These are phyloP conservation scores for Pyxicephalus adspersus DNA, from an alignment of 2,113 vertebrate species.

Conservation along the genomic window DNA sequence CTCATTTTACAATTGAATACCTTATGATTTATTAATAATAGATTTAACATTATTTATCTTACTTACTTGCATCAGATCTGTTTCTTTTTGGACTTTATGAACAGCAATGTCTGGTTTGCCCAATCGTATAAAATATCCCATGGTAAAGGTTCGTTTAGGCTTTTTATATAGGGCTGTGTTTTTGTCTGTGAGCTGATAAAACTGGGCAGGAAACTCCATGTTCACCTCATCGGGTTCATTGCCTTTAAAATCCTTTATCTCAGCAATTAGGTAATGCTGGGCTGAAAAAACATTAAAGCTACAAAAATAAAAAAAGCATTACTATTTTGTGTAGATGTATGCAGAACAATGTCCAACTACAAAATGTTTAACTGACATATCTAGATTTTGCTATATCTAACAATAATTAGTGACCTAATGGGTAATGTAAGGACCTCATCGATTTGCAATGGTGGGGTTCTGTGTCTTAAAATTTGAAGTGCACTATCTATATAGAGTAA, in stretches of 20 bases:
- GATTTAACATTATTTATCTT: no score
- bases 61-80: conserved; percentile 45
- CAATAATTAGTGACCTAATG: no score
- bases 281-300: conserved; percentile 46
- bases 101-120: conserved; percentile 25
- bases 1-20: no score
- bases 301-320: not conserved
- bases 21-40: no score
- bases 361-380: no score
- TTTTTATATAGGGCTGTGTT: not conserved
- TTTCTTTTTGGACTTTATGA: conserved; percentile 21
- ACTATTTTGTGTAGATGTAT: not conserved
- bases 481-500: no score
- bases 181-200: not conserved
- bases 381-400: no score
- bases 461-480: no score
- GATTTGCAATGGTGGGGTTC: no score
- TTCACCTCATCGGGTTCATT: not conserved
- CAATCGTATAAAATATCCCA: conserved; percentile 37
- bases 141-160: conserved; percentile 1
- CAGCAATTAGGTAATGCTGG: conserved; percentile 28
- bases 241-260: conserved; percentile 29
- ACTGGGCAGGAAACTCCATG: not conserved
- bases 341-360: no score
- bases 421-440: no score